Conservation (phyloP, 1,140 invertebrate genomes). For the Mizuhopecten yessoensis region DNA sequence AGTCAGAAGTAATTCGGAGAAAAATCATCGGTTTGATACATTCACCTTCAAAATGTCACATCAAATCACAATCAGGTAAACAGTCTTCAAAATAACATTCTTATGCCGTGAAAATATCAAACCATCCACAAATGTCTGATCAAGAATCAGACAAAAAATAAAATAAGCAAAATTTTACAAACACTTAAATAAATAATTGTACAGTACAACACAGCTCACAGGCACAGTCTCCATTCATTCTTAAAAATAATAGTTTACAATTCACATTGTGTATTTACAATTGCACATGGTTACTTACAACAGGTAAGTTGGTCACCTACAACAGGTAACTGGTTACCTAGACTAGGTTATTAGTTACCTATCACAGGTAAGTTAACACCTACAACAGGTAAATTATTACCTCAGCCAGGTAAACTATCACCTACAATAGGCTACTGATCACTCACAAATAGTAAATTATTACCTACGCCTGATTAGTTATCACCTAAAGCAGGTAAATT, state of each 20-base stretch:
- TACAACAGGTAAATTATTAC: too few species aligned
- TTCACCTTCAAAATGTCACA: not conserved
- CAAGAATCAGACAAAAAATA: not conserved
- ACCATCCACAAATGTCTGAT: not conserved
- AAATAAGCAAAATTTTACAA: constrained; percentile 10
- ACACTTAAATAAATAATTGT: constrained; percentile 15
- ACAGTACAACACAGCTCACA: constrained; percentile 5
- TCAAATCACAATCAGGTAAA: not conserved
- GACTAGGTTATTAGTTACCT: not conserved
- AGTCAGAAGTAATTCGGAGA: not conserved
- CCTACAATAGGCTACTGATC: too few species aligned
- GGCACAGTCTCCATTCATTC: constrained; percentile 5
- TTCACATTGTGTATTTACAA: constrained; percentile 39
- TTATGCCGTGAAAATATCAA: not conserved
- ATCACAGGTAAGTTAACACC: too few species aligned
- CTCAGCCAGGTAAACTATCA: too few species aligned
- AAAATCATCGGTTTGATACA: not conserved
- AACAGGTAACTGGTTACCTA: not conserved
- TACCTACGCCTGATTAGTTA: too few species aligned
- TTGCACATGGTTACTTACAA: constrained; percentile 26
- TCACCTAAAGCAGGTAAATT: too few species aligned
- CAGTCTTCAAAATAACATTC: not conserved
- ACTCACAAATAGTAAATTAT: too few species aligned
- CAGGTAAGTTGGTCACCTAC: constrained; percentile 7
- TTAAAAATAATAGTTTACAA: constrained; percentile 36